Conservation (phyloP, 2,888 invertebrate genomes). For the Oscheius onirici region DNA sequence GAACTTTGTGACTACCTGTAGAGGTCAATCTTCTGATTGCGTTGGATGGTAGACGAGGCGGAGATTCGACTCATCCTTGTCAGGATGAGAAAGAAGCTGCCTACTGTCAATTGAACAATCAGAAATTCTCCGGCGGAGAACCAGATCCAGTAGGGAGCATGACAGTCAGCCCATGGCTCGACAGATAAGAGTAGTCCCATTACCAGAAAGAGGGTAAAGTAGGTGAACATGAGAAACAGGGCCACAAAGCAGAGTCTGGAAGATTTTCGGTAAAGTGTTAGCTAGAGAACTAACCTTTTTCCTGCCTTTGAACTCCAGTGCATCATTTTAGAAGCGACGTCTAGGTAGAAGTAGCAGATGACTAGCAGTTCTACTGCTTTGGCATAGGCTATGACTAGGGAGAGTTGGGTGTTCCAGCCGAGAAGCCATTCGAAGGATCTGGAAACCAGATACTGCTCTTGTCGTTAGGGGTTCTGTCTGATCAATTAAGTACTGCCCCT, state of each 20-base stretch:
- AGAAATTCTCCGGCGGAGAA: slow-evolving; percentile 55
- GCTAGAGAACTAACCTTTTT: slow-evolving; percentile 34
- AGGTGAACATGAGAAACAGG: slow-evolving; percentile 57
- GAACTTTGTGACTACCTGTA: slow-evolving; percentile 44
- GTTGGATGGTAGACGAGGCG: slow-evolving; percentile 47
- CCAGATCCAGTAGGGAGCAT: slow-evolving; percentile 62
- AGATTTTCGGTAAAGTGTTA: background rate
- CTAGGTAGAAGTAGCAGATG: slow-evolving; percentile 62
- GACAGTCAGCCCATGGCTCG: slow-evolving; percentile 56
- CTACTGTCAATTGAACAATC: slow-evolving; percentile 58
- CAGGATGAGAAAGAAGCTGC: slow-evolving; percentile 53
- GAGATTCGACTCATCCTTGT: slow-evolving; percentile 55
- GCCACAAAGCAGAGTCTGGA: slow-evolving; percentile 53
- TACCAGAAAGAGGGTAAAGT: slow-evolving; percentile 55
- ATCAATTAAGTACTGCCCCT: no score
- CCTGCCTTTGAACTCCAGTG: slow-evolving; percentile 57
- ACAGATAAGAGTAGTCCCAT: slow-evolving; percentile 56
- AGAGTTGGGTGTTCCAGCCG: slow-evolving; percentile 56
- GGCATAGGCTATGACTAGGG: slow-evolving; percentile 53
- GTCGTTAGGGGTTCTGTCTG: no score
- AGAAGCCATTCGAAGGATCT: slow-evolving; percentile 63
- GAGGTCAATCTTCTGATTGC: slow-evolving; percentile 45
- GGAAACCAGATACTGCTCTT: background rate
- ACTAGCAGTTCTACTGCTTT: slow-evolving; percentile 55
- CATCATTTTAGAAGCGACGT: slow-evolving; percentile 60